These are phyloP conservation scores for Pipistrellus nathusii DNA, from an alignment of 2,797 vertebrate genomes.

Conservation along the genomic window DNA sequence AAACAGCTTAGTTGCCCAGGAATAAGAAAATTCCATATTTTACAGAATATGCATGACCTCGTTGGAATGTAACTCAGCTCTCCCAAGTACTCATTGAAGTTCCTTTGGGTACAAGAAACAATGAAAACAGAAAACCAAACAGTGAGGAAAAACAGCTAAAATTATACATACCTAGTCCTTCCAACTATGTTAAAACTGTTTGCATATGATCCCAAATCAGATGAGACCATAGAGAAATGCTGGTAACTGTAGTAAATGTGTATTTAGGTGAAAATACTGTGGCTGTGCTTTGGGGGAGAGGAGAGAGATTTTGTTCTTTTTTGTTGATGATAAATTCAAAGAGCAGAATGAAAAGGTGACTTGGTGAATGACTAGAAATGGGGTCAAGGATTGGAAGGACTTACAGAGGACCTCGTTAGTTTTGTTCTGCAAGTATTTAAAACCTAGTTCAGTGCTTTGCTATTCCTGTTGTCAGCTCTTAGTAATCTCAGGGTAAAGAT, in stretches of 20 bases:
- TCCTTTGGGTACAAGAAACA: background rate
- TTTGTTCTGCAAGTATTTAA: background rate
- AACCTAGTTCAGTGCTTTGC: background rate
- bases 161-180: background rate
- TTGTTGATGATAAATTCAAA: background rate
- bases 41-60: background rate
- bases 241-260: background rate
- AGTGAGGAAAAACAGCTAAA: background rate
- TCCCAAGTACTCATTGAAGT: background rate
- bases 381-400: background rate
- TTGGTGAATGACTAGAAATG: background rate
- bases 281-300: background rate
- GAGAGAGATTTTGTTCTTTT: background rate
- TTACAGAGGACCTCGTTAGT: background rate
- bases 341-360: background rate
- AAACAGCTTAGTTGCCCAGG: background rate
- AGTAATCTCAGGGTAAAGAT: background rate
- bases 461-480: background rate
- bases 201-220: background rate
- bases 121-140: background rate
- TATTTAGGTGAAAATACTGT: background rate
- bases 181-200: background rate
- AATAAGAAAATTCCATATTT: background rate
- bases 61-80: background rate
- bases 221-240: background rate